These are phyloP conservation scores for Bos javanicus DNA, from an alignment of 2,113 vertebrate genomes.

Conservation along the genomic window DNA sequence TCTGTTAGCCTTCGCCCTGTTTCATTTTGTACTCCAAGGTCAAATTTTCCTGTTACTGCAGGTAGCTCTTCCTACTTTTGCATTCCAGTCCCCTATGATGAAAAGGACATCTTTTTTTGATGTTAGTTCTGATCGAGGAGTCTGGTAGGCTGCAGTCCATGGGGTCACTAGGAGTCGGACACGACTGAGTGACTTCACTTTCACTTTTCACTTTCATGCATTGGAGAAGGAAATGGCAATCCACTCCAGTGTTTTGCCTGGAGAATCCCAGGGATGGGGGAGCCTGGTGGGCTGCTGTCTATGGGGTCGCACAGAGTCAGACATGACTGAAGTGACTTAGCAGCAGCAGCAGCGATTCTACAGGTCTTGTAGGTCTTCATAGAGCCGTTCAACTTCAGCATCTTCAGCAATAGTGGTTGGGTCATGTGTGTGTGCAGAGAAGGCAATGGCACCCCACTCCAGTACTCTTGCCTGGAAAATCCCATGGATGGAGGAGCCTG, in stretches of 20 bases:
- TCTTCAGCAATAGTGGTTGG: not conserved
- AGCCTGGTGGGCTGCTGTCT: too few species aligned
- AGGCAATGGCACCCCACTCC: too few species aligned
- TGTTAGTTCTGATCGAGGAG: not conserved
- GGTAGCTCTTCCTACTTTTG: not conserved
- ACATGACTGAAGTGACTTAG: too few species aligned
- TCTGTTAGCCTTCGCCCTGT: not conserved
- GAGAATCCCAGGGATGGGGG: too few species aligned
- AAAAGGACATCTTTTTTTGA: not conserved
- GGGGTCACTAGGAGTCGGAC: too few species aligned
- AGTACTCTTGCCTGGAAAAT: too few species aligned
- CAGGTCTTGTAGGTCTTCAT: not conserved
- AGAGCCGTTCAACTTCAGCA: not conserved
- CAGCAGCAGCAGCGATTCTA: not conserved
- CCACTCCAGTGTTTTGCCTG: too few species aligned
- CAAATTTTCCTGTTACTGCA: not conserved
- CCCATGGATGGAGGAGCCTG: too few species aligned
- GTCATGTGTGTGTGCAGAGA: not conserved
- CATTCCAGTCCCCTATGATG: not conserved
- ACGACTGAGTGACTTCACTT: too few species aligned
- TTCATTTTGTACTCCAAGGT: not conserved
- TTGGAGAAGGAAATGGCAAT: too few species aligned
- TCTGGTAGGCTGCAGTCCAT: too few species aligned
- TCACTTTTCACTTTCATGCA: too few species aligned
- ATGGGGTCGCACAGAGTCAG: fast-evolving